Evolutionary conservation across 2,797 vertebrate species (phyloP).

Genomic region (Poecile montanus): DNA sequence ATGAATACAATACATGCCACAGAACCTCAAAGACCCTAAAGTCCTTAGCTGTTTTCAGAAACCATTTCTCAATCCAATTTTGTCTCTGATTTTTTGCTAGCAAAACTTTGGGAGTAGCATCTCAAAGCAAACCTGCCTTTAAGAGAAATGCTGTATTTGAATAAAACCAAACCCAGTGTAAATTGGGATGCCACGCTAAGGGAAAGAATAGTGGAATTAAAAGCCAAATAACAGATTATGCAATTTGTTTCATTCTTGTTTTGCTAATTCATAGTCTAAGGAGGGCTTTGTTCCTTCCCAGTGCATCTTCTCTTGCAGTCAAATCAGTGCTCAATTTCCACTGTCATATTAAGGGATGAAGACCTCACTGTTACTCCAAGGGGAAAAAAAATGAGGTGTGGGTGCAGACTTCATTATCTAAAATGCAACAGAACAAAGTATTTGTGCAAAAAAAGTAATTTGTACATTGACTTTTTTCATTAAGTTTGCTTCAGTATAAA

Average conservation of each 20-base stretch:
- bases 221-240: background rate
- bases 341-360: slow-evolving; percentile 19
- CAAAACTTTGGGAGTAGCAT: slow-evolving; percentile 55
- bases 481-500: slow-evolving; percentile 67
- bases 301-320: slow-evolving; percentile 40
- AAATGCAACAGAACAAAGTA: slow-evolving; percentile 42
- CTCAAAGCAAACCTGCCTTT: slow-evolving; percentile 48
- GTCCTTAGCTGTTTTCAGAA: slow-evolving; percentile 50
- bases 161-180: background rate
- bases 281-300: slow-evolving; percentile 41
- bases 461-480: slow-evolving; percentile 50
- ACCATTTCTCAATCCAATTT: slow-evolving; percentile 35
- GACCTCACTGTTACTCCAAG: slow-evolving; percentile 25
- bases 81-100: slow-evolving; percentile 6
- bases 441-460: slow-evolving; percentile 45
- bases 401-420: slow-evolving; percentile 35
- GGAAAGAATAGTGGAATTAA: background rate
- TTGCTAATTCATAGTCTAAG: slow-evolving; percentile 35
- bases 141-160: slow-evolving; percentile 30
- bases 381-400: background rate
- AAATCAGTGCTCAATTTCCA: slow-evolving; percentile 39
- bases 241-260: background rate
- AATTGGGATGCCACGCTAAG: background rate
- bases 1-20: slow-evolving; percentile 52
- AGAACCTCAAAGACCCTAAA: slow-evolving; percentile 44